Base-by-base conservation (phyloP, 2,113 vertebrate genomes). In the Salvelinus namaycush region DNA sequence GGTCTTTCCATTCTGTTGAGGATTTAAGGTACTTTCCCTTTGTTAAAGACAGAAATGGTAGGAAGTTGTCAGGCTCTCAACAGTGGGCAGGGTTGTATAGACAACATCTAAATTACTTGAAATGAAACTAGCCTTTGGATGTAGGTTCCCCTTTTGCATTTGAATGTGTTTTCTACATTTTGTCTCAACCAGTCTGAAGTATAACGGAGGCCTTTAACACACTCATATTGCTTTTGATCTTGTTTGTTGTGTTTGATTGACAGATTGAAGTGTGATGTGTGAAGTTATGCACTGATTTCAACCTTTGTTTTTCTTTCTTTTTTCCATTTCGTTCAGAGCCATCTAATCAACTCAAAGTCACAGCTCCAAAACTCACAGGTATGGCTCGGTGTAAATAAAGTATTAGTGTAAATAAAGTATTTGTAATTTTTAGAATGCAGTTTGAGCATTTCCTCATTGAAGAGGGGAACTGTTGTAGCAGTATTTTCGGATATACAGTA, bases 21-120 rank as follows among this genome's bases (percentile, higher is more conserved):
- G 74, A 54, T 68, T 67, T 18, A 34, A 72, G 85, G 93, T 91
- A 92, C 92, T 93, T 93, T 89, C 81, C 92, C 83, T 82, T 83
- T 89, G 89, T 78, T 87, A 69, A 78, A 79, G 26, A 78, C 48
- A 78, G 82, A 80, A 86, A 18, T 69, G n/a, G 16, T 84, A 85
- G 84, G 88, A 91, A 91, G 88, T 89, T 79, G 80, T 73, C 62
- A 1, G 81, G 81, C 78, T 89, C 78, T 79, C 2, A 44, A 84
- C 69, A 64, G 26, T 83, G 69, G 2, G 54, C 57, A 73, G 44
- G 60, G 74, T 22, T 59, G 64, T 75, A 78, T n/a, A 70, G 76
- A 84, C 29, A 74, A 85, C 82, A 89, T 77, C 84, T 89, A 87
- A 83, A 77, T 87, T 84, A 89, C 85, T 76, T 73, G 74, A 87